A percentile compares a stretch with the other conserved stretches of the same genome.
phyloP scores from a whole-genome alignment of 2,113 vertebrate species.

The Alligator sinensis region DNA sequence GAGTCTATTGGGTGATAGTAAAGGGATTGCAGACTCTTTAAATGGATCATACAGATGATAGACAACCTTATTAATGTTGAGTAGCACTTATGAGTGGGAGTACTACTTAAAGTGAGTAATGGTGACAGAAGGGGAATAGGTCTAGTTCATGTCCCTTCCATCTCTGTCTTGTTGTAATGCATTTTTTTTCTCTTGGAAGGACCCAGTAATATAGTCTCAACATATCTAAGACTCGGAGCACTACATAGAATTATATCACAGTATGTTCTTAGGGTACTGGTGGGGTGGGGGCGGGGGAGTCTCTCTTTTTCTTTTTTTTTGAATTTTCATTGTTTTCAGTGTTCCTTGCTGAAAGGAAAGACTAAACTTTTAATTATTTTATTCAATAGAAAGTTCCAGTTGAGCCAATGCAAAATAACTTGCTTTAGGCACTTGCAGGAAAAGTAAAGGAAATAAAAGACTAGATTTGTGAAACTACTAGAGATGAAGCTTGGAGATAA shows the following conservation, averaged over 20 bases:
- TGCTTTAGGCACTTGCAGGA: too few relatives aligned
- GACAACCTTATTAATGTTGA: neutral
- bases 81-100: neutral
- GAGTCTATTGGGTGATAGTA: neutral
- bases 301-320: too few relatives aligned
- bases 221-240: neutral
- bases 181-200: neutral
- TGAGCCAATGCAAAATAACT: too few relatives aligned
- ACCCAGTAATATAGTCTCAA: neutral
- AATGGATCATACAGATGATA: neutral
- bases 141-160: neutral
- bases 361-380: neutral
- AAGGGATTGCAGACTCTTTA: neutral
- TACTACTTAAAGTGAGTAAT: neutral
- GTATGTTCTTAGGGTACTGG: too few relatives aligned
- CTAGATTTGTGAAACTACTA: too few relatives aligned
- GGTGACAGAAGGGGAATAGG: neutral
- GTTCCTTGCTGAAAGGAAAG: neutral
- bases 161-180: neutral
- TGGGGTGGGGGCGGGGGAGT: too few relatives aligned
- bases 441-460: too few relatives aligned
- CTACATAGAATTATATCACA: too few relatives aligned
- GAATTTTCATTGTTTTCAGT: neutral
- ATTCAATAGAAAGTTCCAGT: too few relatives aligned
- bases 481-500: too few relatives aligned